Base-by-base conservation (phyloP, 2,113 vertebrate species). In the Psammodynastes pulverulentus region DNA sequence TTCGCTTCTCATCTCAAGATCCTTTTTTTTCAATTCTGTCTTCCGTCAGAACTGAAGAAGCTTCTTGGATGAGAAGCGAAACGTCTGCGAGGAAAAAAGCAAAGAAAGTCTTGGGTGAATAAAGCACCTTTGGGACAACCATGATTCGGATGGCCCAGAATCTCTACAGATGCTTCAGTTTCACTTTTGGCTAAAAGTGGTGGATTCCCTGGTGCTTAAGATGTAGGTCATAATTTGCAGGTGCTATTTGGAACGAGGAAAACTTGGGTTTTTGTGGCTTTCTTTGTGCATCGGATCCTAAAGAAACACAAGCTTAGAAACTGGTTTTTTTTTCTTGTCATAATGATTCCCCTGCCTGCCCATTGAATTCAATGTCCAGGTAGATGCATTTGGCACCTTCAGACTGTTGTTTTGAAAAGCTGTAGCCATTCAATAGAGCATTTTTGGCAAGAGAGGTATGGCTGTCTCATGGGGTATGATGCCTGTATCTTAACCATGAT, bases 191-290 rank as follows among this genome's bases (percentile, higher is more conserved):
- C 86, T 94, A 46, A 87, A 43, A 13, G 46, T 1, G 0, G 86
- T 62, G 84, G 4, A 3, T 84, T 89, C 87, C 0, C 13, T 0
- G 0, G 0, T 29, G 89, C 87, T 72, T 86, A 1, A 3, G 0
- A 72, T 23, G 84, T 79, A 0, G 0, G 19, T 87, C 54, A 62
- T 62, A 87, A 62, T 9, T 13, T 39, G 19, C 29, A 88, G 39
- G 7, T 43, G 53, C 43, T 52, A 39, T 39, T 79, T 79, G 17
- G 72, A 43, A 79, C 6, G 19, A 21, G 34, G 72, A 79, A 39
- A 79, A 79, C 72, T 19, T 19, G 17, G 34, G 3, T 19, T 86
- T 49, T 43, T 1, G n/a, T 56, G 53, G 46, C 85, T 91, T 89
- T 7, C 0, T 43, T 24, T 19, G 29, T 34, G 79, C 48, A 48